Conservation (phyloP, 2,797 vertebrate genomes). For the Pseudochromis fuscus region DNA sequence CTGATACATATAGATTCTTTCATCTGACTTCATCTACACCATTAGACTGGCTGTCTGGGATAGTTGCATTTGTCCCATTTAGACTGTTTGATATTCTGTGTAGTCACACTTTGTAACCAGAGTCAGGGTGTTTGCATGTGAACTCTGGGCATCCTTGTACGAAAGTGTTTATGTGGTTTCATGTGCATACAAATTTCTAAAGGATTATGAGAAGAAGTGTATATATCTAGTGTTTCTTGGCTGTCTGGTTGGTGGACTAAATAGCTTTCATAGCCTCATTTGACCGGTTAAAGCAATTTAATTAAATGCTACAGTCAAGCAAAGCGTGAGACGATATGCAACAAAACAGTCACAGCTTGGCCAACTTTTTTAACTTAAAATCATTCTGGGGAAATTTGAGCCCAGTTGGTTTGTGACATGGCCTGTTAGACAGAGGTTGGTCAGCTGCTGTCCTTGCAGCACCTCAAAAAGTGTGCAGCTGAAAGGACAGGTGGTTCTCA, state of each 20-base stretch:
- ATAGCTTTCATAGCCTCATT: constrained; percentile 11
- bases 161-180: constrained; percentile 29
- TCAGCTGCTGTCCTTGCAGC: not conserved
- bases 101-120: constrained; percentile 27
- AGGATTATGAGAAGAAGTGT: not conserved
- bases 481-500: not conserved
- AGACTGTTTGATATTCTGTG: constrained; percentile 51
- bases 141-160: constrained; percentile 16
- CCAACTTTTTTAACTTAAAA: too few relatives aligned
- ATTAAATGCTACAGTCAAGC: too few relatives aligned
- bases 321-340: too few relatives aligned
- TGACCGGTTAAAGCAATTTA: constrained; percentile 12
- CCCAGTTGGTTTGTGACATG: not conserved
- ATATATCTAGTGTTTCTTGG: constrained; percentile 42
- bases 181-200: constrained; percentile 13
- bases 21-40: constrained; percentile 68
- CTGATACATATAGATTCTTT: constrained; percentile 68
- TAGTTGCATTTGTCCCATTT: constrained; percentile 31
- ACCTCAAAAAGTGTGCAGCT: not conserved
- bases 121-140: constrained; percentile 24
- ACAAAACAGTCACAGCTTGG: too few relatives aligned
- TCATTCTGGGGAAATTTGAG: too few relatives aligned
- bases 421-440: not conserved
- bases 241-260: constrained; percentile 24
- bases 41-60: constrained; percentile 51